Evolutionary conservation across 2,113 vertebrate genomes (phyloP).

Genomic region (Centrocercus urophasianus): DNA sequence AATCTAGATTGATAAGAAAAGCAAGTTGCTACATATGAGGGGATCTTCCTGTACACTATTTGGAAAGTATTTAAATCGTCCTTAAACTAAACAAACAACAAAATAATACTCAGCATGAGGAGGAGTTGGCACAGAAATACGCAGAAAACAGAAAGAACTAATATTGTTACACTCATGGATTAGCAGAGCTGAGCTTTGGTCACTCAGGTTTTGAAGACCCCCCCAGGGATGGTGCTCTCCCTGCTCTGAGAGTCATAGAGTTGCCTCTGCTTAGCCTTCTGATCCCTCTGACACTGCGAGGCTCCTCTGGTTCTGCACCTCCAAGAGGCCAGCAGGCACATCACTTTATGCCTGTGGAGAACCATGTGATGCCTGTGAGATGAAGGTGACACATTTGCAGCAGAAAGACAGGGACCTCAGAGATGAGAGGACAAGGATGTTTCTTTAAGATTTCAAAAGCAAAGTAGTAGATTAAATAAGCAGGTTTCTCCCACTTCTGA

Average conservation of each 20-base stretch:
- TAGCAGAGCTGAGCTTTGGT: fast-evolving
- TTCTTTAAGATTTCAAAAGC: background rate
- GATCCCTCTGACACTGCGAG: fast-evolving
- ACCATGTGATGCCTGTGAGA: background rate
- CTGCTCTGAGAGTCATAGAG: background rate
- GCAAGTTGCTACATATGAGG: background rate
- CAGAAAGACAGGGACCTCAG: background rate
- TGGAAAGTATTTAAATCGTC: background rate
- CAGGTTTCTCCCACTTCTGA: background rate
- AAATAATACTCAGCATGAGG: background rate
- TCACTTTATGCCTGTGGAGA: background rate
- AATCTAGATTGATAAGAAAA: background rate
- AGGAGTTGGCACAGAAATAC: background rate
- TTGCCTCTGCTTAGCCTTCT: background rate
- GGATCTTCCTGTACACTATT: background rate
- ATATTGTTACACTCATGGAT: background rate
- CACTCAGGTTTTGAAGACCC: background rate
- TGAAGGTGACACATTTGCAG: background rate
- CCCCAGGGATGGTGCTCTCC: background rate
- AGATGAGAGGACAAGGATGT: background rate
- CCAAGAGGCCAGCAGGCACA: background rate
- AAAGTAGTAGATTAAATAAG: background rate
- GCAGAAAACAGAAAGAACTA: background rate
- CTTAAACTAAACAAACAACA: background rate
- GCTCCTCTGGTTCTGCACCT: background rate